These are phyloP conservation scores for Temnopleurus reevesii DNA, from an alignment of 53 echinoderm and acorn worm genomes.

Conservation along the genomic window DNA sequence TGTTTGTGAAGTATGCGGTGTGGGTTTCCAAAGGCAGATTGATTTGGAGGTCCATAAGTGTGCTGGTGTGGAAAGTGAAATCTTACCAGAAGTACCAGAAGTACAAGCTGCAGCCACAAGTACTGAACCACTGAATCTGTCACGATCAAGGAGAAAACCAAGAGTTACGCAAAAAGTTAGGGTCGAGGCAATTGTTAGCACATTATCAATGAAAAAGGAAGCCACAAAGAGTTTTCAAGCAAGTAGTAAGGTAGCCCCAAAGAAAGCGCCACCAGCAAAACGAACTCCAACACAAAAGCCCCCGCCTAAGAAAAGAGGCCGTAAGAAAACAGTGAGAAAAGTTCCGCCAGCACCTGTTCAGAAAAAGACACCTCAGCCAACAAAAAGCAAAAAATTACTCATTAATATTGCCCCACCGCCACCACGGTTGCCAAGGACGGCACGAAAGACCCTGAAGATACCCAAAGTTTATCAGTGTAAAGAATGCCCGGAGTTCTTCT, in stretches of 20 bases:
- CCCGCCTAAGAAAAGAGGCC: not conserved
- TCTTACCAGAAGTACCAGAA: not conserved
- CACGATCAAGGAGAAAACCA: conserved; percentile 14
- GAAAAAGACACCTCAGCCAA: not conserved
- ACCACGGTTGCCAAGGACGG: not conserved
- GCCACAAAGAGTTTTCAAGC: not conserved
- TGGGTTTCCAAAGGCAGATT: not conserved
- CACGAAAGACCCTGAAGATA: not conserved
- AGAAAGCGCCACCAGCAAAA: conserved; percentile 18
- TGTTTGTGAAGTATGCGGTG: conserved; percentile 49
- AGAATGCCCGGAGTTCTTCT: conserved; percentile 36
- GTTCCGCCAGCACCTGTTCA: not conserved
- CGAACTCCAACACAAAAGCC: not conserved
- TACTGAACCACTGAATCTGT: not conserved
- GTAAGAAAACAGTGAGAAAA: not conserved
- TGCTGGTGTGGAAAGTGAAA: not conserved
- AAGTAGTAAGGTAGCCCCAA: not conserved
- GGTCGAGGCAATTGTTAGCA: conserved; percentile 39
- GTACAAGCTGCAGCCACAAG: not conserved
- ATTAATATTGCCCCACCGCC: not conserved
- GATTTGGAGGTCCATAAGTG: conserved; percentile 31
- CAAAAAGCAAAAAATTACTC: not conserved
- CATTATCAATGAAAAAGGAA: not conserved
- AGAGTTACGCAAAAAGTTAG: conserved; percentile 27
- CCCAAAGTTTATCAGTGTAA: conserved; percentile 42